Conservation (phyloP, 2,888 invertebrate species). For the Barypeithes pellucidus region DNA sequence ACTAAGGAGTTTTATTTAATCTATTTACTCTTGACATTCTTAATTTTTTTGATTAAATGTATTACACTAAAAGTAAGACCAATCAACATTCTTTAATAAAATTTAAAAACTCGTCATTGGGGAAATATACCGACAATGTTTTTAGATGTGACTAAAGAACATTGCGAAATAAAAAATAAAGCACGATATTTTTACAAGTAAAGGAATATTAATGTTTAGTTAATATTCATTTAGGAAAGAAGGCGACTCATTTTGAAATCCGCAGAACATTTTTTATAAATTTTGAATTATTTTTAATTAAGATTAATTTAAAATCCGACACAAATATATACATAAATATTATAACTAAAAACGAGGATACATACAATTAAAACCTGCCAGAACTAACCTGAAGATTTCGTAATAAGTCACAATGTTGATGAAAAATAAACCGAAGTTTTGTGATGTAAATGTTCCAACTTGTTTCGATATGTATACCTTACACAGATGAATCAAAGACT, state of each 20-base stretch:
- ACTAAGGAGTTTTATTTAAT: constrained; percentile 63
- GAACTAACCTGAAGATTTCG: constrained; percentile 33
- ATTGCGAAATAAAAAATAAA: constrained; percentile 42
- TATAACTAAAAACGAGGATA: constrained; percentile 32
- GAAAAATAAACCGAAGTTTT: constrained; percentile 31
- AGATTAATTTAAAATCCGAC: constrained; percentile 43
- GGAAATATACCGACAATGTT: constrained; percentile 5
- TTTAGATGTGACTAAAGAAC: constrained; percentile 33
- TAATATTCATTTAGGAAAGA: constrained; percentile 36
- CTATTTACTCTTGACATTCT: constrained; percentile 57
- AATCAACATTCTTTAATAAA: constrained; percentile 44
- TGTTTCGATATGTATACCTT: constrained; percentile 64
- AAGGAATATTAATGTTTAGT: constrained; percentile 31
- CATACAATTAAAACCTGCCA: constrained; percentile 44
- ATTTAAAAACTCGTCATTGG: constrained; percentile 16
- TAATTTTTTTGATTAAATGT: constrained; percentile 61
- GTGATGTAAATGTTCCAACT: constrained; percentile 48
- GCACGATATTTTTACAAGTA: constrained; percentile 42
- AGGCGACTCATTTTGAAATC: constrained; percentile 23
- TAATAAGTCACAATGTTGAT: constrained; percentile 28
- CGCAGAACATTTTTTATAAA: constrained; percentile 19
- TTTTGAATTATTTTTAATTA: constrained; percentile 23
- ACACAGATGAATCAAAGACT: constrained; percentile 34
- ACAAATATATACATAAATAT: constrained; percentile 47
- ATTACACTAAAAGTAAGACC: constrained; percentile 59